A percentile compares a stretch with the other conserved stretches of the same genome.
Evolutionary conservation across 2,888 invertebrate species (phyloP).

Genomic region (Xanthorhoe spadicearia): DNA sequence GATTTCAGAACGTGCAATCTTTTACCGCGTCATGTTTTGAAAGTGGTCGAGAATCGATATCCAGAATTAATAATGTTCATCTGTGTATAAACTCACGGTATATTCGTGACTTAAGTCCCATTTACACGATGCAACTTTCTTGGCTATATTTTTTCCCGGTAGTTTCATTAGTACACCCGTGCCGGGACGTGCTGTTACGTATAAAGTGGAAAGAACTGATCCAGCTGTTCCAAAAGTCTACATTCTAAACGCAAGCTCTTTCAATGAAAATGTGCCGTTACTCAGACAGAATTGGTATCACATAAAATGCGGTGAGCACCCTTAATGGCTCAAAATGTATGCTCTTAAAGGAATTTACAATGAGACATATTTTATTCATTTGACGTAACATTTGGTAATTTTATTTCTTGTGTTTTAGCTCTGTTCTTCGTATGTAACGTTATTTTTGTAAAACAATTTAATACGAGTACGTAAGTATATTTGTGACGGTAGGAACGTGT

Average conservation of each 20-base stretch:
- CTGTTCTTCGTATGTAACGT: neutral
- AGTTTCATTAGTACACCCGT: too few species aligned
- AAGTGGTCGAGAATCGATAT: too few species aligned
- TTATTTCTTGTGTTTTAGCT: neutral
- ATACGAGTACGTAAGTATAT: too few species aligned
- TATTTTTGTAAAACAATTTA: neutral
- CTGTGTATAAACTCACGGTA: too few species aligned
- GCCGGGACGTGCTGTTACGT: too few species aligned
- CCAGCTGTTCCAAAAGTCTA: conserved; percentile 7
- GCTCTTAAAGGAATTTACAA: conserved; percentile 7
- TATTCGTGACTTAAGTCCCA: too few species aligned
- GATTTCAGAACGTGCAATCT: too few species aligned
- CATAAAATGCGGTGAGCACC: conserved; percentile 20
- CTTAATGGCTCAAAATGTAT: conserved; percentile 15
- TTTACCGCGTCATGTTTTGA: too few species aligned
- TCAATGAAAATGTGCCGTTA: conserved; percentile 28
- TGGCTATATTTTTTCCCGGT: too few species aligned
- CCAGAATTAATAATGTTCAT: too few species aligned
- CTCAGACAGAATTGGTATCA: conserved; percentile 25
- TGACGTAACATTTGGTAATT: neutral
- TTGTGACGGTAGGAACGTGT: too few species aligned
- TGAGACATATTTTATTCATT: conserved; percentile 1
- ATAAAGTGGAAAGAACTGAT: neutral
- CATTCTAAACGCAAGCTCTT: conserved; percentile 12
- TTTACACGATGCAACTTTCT: too few species aligned